Percentiles rank a stretch among this genome's conserved stretches.
Evolutionary conservation across 2,888 invertebrate genomes (phyloP).

Genomic region (Stomorhina lunata): DNA sequence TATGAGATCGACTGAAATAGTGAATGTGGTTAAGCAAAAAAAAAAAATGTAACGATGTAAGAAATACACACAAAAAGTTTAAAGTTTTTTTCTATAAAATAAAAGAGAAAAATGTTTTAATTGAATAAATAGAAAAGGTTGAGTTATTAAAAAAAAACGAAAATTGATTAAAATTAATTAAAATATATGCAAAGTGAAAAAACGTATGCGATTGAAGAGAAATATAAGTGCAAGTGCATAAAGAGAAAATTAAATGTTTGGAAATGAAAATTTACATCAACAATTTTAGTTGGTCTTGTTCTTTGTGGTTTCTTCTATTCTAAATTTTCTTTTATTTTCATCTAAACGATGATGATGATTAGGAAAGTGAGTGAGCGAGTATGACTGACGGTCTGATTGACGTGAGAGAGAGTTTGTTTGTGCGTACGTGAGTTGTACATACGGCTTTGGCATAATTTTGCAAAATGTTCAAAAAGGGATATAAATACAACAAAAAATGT

Average conservation of each 20-base stretch:
- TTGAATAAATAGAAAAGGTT: conserved; percentile 15
- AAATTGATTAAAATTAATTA: neutral
- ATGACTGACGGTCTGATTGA: too few species aligned
- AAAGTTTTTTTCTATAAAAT: conserved; percentile 48
- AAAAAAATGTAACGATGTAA: conserved; percentile 63
- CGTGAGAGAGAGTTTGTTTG: conserved; percentile 16
- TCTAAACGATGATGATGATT: conserved; percentile 32
- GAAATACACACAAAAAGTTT: conserved; percentile 65
- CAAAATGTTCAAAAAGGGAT: conserved; percentile 49
- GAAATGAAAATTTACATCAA: conserved; percentile 53
- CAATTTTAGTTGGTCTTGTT: conserved; percentile 54
- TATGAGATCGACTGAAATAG: conserved; percentile 55
- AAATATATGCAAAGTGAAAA: neutral
- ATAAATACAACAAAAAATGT: conserved; percentile 20
- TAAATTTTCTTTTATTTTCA: conserved; percentile 55
- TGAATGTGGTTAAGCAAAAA: conserved; percentile 47
- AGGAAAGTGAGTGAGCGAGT: conserved; percentile 6
- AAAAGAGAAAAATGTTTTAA: conserved; percentile 30
- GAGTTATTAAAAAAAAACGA: conserved; percentile 4
- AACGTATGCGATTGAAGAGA: neutral
- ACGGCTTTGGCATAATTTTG: conserved; percentile 66
- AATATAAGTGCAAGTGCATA: conserved; percentile 1
- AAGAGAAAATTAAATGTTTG: conserved; percentile 17
- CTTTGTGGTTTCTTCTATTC: conserved; percentile 62
- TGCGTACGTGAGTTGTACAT: conserved; percentile 50